A percentile compares a stretch with the other conserved stretches of the same genome.
phyloP scores from a whole-genome alignment of 2,113 vertebrate species.

The Tretioscincus oriximinensis region DNA sequence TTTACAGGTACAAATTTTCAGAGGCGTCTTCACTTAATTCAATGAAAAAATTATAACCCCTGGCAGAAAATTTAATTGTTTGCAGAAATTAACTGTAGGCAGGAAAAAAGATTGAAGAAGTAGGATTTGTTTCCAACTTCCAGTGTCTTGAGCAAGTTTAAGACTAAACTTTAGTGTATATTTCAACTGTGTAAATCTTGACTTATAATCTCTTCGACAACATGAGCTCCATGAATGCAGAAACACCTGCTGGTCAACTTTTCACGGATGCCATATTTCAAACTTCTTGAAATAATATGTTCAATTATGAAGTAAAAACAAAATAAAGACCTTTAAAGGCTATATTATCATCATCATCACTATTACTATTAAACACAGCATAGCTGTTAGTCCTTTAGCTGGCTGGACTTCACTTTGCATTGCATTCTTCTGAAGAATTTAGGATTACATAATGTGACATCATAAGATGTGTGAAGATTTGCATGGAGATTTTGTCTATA shows the following conservation, averaged over 20 bases:
- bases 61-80: neutral
- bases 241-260: slow-evolving; percentile 28
- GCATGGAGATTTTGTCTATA: too few species aligned
- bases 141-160: neutral
- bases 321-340: neutral
- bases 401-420: too few species aligned
- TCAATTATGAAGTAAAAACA: slow-evolving; percentile 25
- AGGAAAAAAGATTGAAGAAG: neutral
- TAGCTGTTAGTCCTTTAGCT: too few species aligned
- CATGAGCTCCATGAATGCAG: slow-evolving; percentile 15
- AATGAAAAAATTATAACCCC: neutral
- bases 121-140: neutral
- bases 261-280: slow-evolving; percentile 23
- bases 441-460: too few species aligned
- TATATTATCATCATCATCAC: neutral
- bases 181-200: neutral
- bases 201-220: slow-evolving; percentile 9
- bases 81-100: neutral
- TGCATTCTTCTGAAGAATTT: too few species aligned
- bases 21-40: neutral
- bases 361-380: neutral
- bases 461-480: too few species aligned
- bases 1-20: neutral
- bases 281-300: slow-evolving; percentile 9
- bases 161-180: neutral